Conservation (phyloP, 2,113 vertebrate species). For the Eulacestoma nigropectus region DNA sequence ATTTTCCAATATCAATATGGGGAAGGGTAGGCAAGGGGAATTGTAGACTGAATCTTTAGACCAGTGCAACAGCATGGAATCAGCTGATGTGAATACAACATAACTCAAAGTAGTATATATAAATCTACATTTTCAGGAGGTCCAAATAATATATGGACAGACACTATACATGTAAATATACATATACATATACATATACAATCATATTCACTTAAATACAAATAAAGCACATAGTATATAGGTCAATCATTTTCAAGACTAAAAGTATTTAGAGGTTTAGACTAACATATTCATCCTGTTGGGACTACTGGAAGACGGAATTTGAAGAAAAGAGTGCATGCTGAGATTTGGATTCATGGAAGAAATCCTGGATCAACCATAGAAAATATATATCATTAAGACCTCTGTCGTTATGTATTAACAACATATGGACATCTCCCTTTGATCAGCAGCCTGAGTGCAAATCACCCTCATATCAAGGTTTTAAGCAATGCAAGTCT, state of each 20-base stretch:
- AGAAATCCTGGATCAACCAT: background rate
- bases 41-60: background rate
- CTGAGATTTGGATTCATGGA: background rate
- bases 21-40: background rate
- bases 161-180: background rate
- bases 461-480: background rate
- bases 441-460: constrained; percentile 8
- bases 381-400: background rate
- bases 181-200: too few species aligned
- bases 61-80: background rate
- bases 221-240: background rate
- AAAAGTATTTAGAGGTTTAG: background rate
- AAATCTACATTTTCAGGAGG: background rate
- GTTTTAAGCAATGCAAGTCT: background rate
- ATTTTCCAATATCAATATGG: background rate
- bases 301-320: background rate
- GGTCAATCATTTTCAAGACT: background rate
- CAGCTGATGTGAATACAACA: background rate
- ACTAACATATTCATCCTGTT: background rate
- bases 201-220: background rate
- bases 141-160: background rate
- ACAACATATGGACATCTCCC: background rate
- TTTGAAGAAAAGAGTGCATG: background rate
- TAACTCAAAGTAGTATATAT: background rate
- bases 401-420: constrained; percentile 16